These are phyloP conservation scores for Notarius lentiginosus DNA, from an alignment of 2,113 vertebrate genomes.

Conservation along the genomic window DNA sequence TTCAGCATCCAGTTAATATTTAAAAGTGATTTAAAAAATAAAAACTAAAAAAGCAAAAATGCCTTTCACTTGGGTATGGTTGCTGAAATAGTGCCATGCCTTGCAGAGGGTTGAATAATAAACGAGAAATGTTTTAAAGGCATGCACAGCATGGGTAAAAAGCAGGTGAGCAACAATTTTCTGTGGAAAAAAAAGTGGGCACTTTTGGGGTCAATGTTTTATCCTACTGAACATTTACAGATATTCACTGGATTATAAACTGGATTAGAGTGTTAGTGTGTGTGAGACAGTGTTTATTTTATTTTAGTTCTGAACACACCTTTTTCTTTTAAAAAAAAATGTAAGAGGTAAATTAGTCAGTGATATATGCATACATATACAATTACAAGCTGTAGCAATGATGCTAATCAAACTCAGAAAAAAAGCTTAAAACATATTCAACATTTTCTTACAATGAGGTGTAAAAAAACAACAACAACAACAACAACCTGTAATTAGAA, in stretches of 20 bases:
- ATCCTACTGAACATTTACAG: not conserved
- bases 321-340: too few relatives aligned
- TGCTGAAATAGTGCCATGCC: slow-evolving; percentile 54
- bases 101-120: slow-evolving; percentile 63
- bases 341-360: not conserved
- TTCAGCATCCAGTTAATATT: slow-evolving; percentile 59
- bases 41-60: not conserved
- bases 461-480: not conserved
- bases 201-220: not conserved
- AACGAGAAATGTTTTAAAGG: slow-evolving; percentile 59
- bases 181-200: not conserved
- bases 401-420: not conserved
- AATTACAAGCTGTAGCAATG: not conserved
- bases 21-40: slow-evolving; percentile 9
- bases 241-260: not conserved
- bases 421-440: not conserved
- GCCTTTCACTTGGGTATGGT: slow-evolving; percentile 48
- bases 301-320: not conserved
- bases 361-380: not conserved
- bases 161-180: not conserved
- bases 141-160: slow-evolving; percentile 12
- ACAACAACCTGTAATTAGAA: not conserved
- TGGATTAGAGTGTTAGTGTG: not conserved
- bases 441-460: not conserved
- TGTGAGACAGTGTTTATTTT: not conserved